A percentile compares a stretch with the other conserved stretches of the same genome.
Conservation (phyloP, 2,797 vertebrate genomes). For the Harpagifer antarcticus region DNA sequence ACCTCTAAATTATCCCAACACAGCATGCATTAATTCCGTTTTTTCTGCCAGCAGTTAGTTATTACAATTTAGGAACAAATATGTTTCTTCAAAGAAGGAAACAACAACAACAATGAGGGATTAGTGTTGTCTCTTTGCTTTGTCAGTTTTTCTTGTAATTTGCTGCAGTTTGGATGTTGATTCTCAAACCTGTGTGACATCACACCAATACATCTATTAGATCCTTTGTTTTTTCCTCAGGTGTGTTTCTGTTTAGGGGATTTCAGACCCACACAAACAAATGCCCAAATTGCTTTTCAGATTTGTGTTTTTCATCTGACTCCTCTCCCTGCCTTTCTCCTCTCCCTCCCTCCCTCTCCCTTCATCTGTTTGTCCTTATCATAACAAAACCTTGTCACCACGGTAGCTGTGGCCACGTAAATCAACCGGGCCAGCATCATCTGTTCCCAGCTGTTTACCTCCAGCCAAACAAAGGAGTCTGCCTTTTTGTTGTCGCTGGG, state of each 20-base stretch:
- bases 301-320: constrained; percentile 40
- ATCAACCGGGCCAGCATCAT: constrained; percentile 76
- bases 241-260: constrained; percentile 42
- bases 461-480: constrained; percentile 84
- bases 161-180: constrained; percentile 13
- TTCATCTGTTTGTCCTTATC: constrained; percentile 67
- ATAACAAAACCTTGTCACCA: constrained; percentile 73
- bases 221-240: constrained; percentile 45
- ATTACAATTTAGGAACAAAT: constrained; percentile 13
- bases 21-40: constrained; percentile 26
- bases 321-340: constrained; percentile 32
- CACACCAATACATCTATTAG: constrained; percentile 48
- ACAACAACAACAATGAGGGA: background rate
- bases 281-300: constrained; percentile 38
- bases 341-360: constrained; percentile 28
- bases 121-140: background rate
- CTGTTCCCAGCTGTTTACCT: constrained; percentile 85
- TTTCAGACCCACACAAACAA: constrained; percentile 48
- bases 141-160: constrained; percentile 24
- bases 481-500: constrained; percentile 82
- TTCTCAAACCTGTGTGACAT: constrained; percentile 30
- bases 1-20: constrained; percentile 48
- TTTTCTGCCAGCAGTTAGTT: constrained; percentile 7
- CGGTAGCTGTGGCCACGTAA: constrained; percentile 73
- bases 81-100: constrained; percentile 8